Evolutionary conservation across 1,140 invertebrate genomes (phyloP).

Genomic region (Polypedilum vanderplanki): DNA sequence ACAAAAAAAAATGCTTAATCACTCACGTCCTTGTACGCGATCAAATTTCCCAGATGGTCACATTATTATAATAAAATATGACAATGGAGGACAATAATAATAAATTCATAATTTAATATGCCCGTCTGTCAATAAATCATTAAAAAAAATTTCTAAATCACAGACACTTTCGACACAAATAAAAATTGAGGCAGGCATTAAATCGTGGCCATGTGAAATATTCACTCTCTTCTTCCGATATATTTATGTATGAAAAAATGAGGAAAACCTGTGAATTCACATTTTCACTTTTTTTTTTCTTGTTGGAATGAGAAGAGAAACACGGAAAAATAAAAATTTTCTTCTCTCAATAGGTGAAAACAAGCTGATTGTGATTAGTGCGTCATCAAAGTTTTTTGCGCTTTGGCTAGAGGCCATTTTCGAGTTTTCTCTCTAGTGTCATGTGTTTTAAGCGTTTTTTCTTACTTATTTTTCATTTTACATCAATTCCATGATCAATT

Average conservation of each 20-base stretch:
- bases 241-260: background rate
- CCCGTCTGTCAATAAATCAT: slow-evolving; percentile 20
- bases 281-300: background rate
- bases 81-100: background rate
- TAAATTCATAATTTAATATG: background rate
- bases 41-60: slow-evolving; percentile 11
- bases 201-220: background rate
- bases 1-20: slow-evolving; percentile 1
- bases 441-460: background rate
- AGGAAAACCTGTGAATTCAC: slow-evolving; percentile 26
- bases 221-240: background rate
- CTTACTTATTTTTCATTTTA: background rate
- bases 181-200: slow-evolving; percentile 12
- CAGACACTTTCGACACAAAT: background rate
- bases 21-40: background rate
- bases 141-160: background rate
- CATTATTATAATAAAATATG: background rate
- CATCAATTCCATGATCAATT: slow-evolving; percentile 1
- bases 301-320: slow-evolving; percentile 1
- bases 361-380: slow-evolving; percentile 28
- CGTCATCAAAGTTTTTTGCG: slow-evolving; percentile 28
- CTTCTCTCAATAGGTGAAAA: slow-evolving; percentile 4
- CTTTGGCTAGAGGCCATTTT: background rate
- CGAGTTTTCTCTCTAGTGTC: background rate
- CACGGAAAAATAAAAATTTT: slow-evolving; percentile 19